phyloP scores from a whole-genome alignment of 1,140 invertebrate species.

The Drosophila yakuba region DNA sequence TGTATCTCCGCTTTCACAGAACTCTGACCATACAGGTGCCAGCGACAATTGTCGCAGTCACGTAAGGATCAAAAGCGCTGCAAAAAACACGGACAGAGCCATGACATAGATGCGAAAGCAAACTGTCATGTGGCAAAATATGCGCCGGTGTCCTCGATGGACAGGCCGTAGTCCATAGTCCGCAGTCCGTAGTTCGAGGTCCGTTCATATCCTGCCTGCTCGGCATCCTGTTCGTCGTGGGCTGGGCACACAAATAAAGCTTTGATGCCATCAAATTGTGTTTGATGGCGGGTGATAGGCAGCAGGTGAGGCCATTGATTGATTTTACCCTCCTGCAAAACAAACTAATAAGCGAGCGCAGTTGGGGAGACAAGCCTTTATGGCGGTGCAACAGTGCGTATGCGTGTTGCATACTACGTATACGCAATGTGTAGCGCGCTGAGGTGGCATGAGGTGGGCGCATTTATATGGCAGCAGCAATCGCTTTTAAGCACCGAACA shows the following conservation, averaged over 20 bases:
- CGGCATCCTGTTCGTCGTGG: conserved; percentile 52
- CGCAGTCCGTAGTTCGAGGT: conserved; percentile 19
- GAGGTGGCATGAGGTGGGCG: conserved; percentile 5
- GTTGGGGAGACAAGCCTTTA: conserved; percentile 38
- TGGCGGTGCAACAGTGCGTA: conserved; percentile 73
- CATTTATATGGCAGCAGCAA: conserved; percentile 41
- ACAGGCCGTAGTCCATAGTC: conserved; percentile 16
- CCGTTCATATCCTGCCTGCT: conserved; percentile 69
- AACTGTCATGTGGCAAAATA: conserved; percentile 62
- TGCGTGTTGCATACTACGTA: conserved; percentile 55
- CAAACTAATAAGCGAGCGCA: conserved; percentile 75
- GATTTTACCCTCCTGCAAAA: conserved; percentile 68
- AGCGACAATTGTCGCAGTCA: conserved; percentile 69
- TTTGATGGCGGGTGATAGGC: conserved; percentile 34
- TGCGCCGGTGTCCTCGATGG: conserved; percentile 30
- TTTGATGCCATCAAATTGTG: conserved; percentile 64
- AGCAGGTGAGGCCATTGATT: conserved; percentile 59
- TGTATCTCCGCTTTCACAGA: neutral
- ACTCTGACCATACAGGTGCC: conserved; percentile 47
- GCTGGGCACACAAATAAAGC: conserved; percentile 57
- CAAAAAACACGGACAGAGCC: conserved; percentile 33
- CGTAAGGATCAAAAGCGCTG: conserved; percentile 58
- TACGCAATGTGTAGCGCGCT: conserved; percentile 10
- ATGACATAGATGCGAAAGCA: conserved; percentile 48
- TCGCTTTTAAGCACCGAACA: conserved; percentile 68